These are phyloP conservation scores for Cossypha caffra DNA, from an alignment of 2,797 vertebrate genomes.

Conservation along the genomic window DNA sequence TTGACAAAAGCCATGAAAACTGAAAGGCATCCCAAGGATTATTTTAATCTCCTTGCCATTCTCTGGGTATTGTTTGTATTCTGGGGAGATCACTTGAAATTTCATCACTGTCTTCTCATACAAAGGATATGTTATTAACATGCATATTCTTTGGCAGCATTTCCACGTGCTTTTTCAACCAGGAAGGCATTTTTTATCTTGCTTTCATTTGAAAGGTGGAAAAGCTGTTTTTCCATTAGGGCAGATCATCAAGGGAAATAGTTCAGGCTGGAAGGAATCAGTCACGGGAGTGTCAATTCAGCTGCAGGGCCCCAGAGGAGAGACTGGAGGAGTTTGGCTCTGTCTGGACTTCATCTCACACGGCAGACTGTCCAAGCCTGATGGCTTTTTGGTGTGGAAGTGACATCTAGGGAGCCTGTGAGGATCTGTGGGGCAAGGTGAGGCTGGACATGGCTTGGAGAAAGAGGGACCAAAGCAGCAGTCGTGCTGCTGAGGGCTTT, in stretches of 20 bases:
- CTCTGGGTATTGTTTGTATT: slow-evolving; percentile 29
- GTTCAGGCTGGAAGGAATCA: slow-evolving; percentile 62
- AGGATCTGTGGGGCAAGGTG: neutral
- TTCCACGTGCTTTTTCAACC: slow-evolving; percentile 1
- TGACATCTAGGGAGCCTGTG: neutral
- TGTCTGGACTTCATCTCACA: slow-evolving; percentile 21
- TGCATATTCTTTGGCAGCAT: slow-evolving; percentile 16
- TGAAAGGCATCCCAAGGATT: slow-evolving; percentile 9
- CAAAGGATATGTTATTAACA: slow-evolving; percentile 39
- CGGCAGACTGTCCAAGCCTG: accelerated
- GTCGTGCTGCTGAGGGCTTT: neutral
- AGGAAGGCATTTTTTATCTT: slow-evolving; percentile 60
- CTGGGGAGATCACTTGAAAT: slow-evolving; percentile 22
- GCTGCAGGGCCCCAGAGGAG: slow-evolving; percentile 27
- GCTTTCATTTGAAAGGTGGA: slow-evolving; percentile 51
- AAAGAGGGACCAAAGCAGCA: neutral
- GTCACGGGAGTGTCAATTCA: slow-evolving; percentile 38
- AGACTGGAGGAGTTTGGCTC: neutral
- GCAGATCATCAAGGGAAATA: slow-evolving; percentile 40
- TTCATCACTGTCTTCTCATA: neutral
- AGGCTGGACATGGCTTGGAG: neutral
- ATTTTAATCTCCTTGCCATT: slow-evolving; percentile 39
- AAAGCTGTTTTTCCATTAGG: slow-evolving; percentile 47
- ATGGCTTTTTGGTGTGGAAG: neutral
- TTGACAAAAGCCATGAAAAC: slow-evolving; percentile 21